Evolutionary conservation across 2,888 invertebrate genomes (phyloP), one percentile per base, ranked within the genome.

Genomic region (Dryadula phaetusa): DNA sequence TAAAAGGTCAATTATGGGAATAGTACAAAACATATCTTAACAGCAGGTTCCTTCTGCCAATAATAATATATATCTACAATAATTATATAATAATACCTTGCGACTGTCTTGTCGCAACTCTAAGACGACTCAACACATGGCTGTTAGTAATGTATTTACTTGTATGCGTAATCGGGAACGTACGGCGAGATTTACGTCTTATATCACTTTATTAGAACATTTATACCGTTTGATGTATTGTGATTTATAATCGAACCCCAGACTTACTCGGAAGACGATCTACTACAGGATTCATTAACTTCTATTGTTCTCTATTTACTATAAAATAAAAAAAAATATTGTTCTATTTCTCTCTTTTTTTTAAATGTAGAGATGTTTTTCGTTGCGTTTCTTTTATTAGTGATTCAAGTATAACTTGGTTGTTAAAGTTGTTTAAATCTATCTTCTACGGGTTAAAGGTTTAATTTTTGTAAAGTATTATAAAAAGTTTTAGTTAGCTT

Each of bases 151-250:
- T 12, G 28, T 56, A 62, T 60, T 44, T 63, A 63, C 63, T 67
- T 62, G 58, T 67, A 52, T 12, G 25, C 56, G 42, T 67, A 63
- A 63, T 63, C 62, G 52, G 32, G 52, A 58, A 63, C 58, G 49
- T 67, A 67, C 52, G 62, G 58, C 58, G 47, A 32, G 56, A 54
- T 28, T 60, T 64, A 32, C 52, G 42, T 20, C 8, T 47, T 46
- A 25, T 49, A 62, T 64, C 42, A 18, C 61, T 47, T 64, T 67
- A 28, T 34, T 44, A 42, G 12, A 25, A 44, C 44, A 18, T 28
- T 60, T 60, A 44, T 28, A 16, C 37, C 14, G 52, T 28, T 52
- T 32, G 42, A 60, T 44, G 16, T 28, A 42, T 40, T 42, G 25
- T 44, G 40, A 58, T 58, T 58, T 44, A 58, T 37, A 37, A 37